phyloP scores from a whole-genome alignment of 2,797 vertebrate genomes.

The Triplophysa bombifrons region DNA sequence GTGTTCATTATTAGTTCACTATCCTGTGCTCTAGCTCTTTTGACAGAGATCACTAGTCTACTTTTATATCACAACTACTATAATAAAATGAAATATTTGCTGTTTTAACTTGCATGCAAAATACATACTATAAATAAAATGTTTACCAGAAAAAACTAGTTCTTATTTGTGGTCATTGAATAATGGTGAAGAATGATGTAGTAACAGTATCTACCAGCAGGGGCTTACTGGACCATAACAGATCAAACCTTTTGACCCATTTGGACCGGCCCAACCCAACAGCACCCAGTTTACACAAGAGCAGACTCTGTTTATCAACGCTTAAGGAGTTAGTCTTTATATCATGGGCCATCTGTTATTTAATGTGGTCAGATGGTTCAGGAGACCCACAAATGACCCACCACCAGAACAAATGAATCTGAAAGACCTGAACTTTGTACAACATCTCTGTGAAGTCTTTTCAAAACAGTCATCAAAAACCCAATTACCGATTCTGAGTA shows the following conservation, averaged over 20 bases:
- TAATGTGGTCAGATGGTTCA: slow-evolving; percentile 12
- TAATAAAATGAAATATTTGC: neutral
- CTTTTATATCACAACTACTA: neutral
- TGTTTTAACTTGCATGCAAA: too few relatives aligned
- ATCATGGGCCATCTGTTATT: neutral
- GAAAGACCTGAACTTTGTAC: neutral
- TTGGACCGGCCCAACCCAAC: neutral
- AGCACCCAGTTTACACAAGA: neutral
- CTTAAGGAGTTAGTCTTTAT: neutral
- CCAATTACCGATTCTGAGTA: neutral
- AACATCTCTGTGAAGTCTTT: neutral
- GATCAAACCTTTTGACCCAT: neutral
- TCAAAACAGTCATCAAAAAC: too few relatives aligned
- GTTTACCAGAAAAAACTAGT: neutral
- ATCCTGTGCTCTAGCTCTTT: neutral
- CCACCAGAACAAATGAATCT: neutral
- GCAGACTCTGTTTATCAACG: neutral
- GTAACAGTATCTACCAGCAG: neutral
- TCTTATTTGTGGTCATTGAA: neutral
- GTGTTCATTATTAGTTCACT: neutral
- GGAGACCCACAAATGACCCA: neutral
- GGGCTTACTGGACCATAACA: neutral
- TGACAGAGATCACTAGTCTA: too few relatives aligned
- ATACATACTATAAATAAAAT: too few relatives aligned
- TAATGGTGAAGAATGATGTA: neutral